Conservation (phyloP, 1,140 invertebrate genomes). For the Drosophila fuyamai region DNA sequence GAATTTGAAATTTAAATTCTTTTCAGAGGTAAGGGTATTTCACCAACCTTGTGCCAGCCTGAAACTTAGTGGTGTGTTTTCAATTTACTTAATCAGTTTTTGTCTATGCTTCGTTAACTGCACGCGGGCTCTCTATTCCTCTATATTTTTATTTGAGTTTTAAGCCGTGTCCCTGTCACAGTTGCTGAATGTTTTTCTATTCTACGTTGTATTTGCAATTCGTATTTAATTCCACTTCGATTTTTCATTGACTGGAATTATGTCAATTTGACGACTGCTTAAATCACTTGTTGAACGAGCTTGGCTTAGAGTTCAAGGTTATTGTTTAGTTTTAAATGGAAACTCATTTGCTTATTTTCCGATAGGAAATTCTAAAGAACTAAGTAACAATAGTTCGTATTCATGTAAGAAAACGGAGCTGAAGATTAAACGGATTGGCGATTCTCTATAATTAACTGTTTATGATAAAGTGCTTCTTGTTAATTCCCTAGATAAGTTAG, state of each 20-base stretch:
- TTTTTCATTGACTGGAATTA: constrained; percentile 45
- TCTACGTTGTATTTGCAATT: constrained; percentile 27
- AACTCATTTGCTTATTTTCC: constrained; percentile 9
- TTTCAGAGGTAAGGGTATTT: constrained; percentile 1
- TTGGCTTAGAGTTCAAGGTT: constrained; percentile 34
- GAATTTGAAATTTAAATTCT: no score
- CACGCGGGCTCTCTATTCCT: constrained; percentile 50
- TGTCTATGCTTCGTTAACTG: constrained; percentile 69
- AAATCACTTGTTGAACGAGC: constrained; percentile 36
- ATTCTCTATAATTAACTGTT: constrained; percentile 29
- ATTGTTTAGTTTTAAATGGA: constrained; percentile 28
- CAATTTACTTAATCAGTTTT: constrained; percentile 61
- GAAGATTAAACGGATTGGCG: background rate
- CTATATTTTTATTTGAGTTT: constrained; percentile 17
- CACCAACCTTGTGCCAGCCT: background rate
- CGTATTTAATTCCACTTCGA: constrained; percentile 29
- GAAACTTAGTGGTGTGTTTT: constrained; percentile 12
- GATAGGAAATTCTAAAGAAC: background rate
- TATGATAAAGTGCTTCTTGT: constrained; percentile 36
- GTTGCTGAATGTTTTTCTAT: constrained; percentile 37
- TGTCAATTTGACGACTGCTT: constrained; percentile 38
- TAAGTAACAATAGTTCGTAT: background rate
- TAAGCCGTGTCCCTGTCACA: constrained; percentile 36
- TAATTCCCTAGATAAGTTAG: constrained; percentile 26
- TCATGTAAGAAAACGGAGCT: constrained; percentile 14